Conservation (phyloP, 2,797 vertebrate genomes). For the Pseudocheirus occidentalis region DNA sequence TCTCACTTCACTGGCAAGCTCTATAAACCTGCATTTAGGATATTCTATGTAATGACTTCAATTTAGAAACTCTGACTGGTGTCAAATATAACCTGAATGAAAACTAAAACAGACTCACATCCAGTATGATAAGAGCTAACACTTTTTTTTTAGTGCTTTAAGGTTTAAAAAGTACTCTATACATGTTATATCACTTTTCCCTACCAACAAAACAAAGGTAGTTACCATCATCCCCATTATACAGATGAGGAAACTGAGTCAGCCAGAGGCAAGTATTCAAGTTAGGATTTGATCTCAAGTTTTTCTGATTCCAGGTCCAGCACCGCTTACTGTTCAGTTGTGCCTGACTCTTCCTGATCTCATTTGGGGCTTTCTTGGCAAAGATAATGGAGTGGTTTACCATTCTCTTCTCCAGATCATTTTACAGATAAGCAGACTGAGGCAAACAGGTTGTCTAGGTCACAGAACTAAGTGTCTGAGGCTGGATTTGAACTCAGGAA, state of each 20-base stretch:
- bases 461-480: slow-evolving; percentile 5
- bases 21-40: not conserved
- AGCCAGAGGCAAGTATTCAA: not conserved
- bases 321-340: not conserved
- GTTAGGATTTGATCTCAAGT: not conserved
- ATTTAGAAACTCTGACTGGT: not conserved
- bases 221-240: not conserved
- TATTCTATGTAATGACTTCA: not conserved
- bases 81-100: not conserved
- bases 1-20: not conserved
- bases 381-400: not conserved
- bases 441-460: not conserved
- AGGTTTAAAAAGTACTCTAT: not conserved
- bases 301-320: not conserved
- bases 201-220: not conserved
- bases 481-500: slow-evolving; percentile 26
- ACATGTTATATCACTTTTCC: not conserved
- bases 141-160: not conserved
- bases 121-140: not conserved
- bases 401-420: not conserved
- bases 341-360: not conserved
- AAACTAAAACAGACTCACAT: not conserved
- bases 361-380: not conserved
- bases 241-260: not conserved
- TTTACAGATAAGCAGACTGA: slow-evolving; percentile 24